Base-by-base conservation (phyloP, 2,888 invertebrate species). In the Amorpha juglandis region DNA sequence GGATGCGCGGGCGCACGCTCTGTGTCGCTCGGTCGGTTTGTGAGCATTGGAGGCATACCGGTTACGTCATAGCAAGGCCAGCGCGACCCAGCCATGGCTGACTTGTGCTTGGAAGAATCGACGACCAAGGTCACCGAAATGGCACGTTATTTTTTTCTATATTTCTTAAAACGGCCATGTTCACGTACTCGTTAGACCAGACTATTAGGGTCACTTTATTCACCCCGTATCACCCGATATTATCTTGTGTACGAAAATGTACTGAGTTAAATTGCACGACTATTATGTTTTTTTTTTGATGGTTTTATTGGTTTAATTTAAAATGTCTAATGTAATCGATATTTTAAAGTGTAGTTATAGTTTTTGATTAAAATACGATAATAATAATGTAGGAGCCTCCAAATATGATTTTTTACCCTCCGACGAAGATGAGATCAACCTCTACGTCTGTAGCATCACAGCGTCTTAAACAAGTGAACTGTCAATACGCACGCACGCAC, bases 51-150 rank as follows among this genome's bases (percentile, higher is more conserved):
- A 83, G 84, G 84, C 78, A 80, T 78, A 73, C 76, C 70, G 75
- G 81, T 91, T 88, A 88, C 90, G 90, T 91, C 90, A 91, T 79
- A 72, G 70, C 86, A 86, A 87, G 86, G 88, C 80, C 86, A 71
- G 71, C 69, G 67, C 68, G 71, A 67, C 71, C 73, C 69, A 65
- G 77, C 76, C 71, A 55, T 62, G 68, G 67, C 85, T 66, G 52
- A 67, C 67, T 67, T 62, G 42, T 62, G 52, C 48, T 63, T 65
- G 45, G 62, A 63, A 47, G 63, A 66, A 63, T 66, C 66, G 63
- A 48, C 35, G 74, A 78, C 75, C 88, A 86, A 88, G 88, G 83
- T 81, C 80, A 78, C 73, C 74, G 68, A 80, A 82, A 79, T 79
- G 74, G 72, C 73, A 69, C 65, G 76, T 70, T 70, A 76, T 76